phyloP scores from a whole-genome alignment of 2,797 vertebrate species.

The Gymnocypris eckloni region DNA sequence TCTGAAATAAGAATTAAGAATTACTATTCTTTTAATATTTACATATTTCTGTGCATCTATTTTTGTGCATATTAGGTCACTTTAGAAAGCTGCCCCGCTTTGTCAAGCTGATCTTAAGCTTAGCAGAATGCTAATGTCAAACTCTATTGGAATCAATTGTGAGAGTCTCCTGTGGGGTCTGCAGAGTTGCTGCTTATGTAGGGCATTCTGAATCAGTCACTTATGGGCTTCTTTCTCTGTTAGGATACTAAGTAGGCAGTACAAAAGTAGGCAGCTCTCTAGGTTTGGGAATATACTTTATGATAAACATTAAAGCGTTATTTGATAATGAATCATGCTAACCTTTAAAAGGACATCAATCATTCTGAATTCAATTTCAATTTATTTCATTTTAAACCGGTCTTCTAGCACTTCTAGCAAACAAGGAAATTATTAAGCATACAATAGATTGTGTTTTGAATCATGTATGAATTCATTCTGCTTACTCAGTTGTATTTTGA shows the following conservation, averaged over 20 bases:
- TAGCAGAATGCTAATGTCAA: conserved; percentile 20
- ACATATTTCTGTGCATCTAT: neutral
- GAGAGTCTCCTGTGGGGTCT: neutral
- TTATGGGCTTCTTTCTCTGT: conserved; percentile 5
- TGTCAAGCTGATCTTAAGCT: conserved; percentile 16
- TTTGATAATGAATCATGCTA: neutral
- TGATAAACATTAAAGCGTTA: neutral
- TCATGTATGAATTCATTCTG: neutral
- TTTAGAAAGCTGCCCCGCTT: neutral
- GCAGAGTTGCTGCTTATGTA: conserved; percentile 6
- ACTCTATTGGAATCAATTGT: conserved; percentile 17
- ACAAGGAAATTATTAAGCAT: neutral
- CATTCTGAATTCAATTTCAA: neutral
- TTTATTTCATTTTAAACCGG: neutral
- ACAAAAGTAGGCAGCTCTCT: neutral
- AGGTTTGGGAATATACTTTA: neutral
- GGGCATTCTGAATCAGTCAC: conserved; percentile 5
- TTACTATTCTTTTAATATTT: neutral
- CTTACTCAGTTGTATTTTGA: neutral
- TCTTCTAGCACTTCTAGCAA: neutral
- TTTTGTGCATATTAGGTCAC: neutral
- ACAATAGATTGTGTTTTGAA: neutral
- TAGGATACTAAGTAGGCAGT: conserved; percentile 18
- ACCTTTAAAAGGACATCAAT: neutral
- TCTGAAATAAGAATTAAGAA: neutral